These are phyloP conservation scores for Drosophila watanabei DNA, from an alignment of 1,140 invertebrate species.

Conservation along the genomic window DNA sequence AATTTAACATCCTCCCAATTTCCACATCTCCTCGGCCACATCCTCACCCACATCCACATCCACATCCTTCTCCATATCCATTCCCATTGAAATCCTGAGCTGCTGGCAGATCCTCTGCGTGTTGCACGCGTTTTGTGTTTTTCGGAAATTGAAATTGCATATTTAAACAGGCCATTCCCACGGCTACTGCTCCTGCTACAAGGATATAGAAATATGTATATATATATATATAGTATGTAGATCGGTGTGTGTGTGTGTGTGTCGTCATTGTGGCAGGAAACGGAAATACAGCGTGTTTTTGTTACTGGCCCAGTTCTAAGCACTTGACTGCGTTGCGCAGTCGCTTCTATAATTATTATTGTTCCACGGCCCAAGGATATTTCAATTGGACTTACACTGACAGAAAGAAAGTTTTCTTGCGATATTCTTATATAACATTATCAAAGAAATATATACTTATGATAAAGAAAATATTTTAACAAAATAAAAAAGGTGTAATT, in stretches of 20 bases:
- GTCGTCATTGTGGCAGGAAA: constrained; percentile 44
- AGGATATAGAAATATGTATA: not conserved
- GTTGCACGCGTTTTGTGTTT: constrained; percentile 72
- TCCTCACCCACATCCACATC: too few species aligned
- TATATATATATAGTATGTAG: not conserved
- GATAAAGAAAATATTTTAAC: not conserved
- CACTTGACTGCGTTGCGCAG: constrained; percentile 48
- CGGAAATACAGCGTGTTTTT: constrained; percentile 66
- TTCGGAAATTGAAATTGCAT: constrained; percentile 85
- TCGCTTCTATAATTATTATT: constrained; percentile 55
- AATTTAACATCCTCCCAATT: constrained; percentile 59
- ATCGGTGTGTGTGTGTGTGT: constrained; percentile 1
- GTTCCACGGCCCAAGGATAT: constrained; percentile 30
- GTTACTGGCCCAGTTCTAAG: constrained; percentile 50
- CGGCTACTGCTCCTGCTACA: not conserved
- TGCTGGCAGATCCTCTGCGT: constrained; percentile 52
- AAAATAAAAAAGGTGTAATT: not conserved
- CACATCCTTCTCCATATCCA: not conserved
- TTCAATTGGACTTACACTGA: constrained; percentile 13
- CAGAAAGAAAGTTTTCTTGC: not conserved
- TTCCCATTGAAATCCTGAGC: constrained; percentile 37
- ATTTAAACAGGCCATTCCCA: constrained; percentile 73
- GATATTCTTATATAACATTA: not conserved
- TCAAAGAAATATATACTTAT: not conserved
- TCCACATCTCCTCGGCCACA: not conserved